Evolutionary conservation across 2,113 vertebrate species (phyloP), one percentile per base, ranked within the genome.

Genomic region (Pollachius pollachius): DNA sequence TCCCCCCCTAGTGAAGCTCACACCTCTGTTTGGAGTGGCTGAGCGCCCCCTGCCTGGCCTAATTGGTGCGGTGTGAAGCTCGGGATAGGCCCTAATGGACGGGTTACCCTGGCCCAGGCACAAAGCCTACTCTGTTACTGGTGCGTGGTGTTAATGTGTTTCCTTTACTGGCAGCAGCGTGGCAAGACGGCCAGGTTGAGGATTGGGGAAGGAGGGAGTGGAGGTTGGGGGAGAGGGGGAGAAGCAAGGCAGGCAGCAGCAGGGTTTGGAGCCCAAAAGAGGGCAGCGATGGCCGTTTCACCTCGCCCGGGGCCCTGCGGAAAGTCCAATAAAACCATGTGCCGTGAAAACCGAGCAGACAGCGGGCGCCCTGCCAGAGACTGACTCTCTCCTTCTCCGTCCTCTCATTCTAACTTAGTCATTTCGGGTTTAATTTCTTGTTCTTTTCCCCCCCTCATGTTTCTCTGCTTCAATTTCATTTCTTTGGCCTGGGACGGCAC

Each of bases 151-250:
- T 89, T 89, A 87, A 88, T 90, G 87, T 85, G 89, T 86, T 88
- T 88, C 88, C 87, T 89, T 89, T 90, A 88, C 89, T 89, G 88
- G 89, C 88, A 89, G 83, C 80, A 56, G 81, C 81, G 81, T 78
- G 64, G 73, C 85, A 75, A 75, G 82, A 76, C 82, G 61, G 81
- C 76, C 75, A 77, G 82, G 66, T 71, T 27, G 19, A 77, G 80
- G 23, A 23, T 23, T 23, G 23, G 23, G 23, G 23, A 23, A 74
- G 79, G 84, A 69, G 74, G 65, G 18, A 69, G 77, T 37, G 66
- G 70, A 23, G 23, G 23, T 23, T 23, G 25, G 18, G 77, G 80
- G 41, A 2, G 41, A 27, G 63, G 65, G 52, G 65, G 41, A 19
- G 72, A 70, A 79, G 73, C 12, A 54, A 54, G 52, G 52, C 52